Percentiles rank a stretch among this genome's conserved stretches.
These are phyloP conservation scores for Acrocephalus arundinaceus DNA, from an alignment of 2,113 vertebrate genomes.

Conservation along the genomic window DNA sequence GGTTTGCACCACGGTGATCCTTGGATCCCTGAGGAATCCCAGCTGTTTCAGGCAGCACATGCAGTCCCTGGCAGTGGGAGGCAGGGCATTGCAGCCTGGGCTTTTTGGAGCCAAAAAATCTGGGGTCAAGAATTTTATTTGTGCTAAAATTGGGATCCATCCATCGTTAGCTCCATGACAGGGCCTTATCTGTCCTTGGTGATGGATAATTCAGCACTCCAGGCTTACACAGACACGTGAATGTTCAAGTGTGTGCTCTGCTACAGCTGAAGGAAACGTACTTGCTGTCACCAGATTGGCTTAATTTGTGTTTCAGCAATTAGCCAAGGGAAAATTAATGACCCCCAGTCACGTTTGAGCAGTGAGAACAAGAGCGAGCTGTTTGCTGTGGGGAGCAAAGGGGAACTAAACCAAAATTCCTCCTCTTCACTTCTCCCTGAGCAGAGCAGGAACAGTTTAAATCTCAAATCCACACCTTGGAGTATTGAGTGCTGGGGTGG, in stretches of 20 bases:
- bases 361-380: not conserved
- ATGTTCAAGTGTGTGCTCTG: not conserved
- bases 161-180: not conserved
- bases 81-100: not conserved
- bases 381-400: not conserved
- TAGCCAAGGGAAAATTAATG: conserved; percentile 4
- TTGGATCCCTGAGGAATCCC: not conserved
- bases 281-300: not conserved
- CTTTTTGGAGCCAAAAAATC: not conserved
- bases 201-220: not conserved
- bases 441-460: not conserved
- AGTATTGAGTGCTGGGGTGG: not conserved
- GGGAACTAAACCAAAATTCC: not conserved
- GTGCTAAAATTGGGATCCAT: not conserved
- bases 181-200: not conserved
- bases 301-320: not conserved
- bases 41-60: not conserved
- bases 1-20: not conserved
- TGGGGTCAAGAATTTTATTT: not conserved
- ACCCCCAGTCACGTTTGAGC: not conserved
- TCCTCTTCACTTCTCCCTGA: not conserved
- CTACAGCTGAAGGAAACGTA: not conserved
- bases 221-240: not conserved
- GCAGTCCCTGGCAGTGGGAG: not conserved
- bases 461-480: not conserved